phyloP scores from a whole-genome alignment of 2,797 vertebrate genomes.

The Sciaenops ocellatus region DNA sequence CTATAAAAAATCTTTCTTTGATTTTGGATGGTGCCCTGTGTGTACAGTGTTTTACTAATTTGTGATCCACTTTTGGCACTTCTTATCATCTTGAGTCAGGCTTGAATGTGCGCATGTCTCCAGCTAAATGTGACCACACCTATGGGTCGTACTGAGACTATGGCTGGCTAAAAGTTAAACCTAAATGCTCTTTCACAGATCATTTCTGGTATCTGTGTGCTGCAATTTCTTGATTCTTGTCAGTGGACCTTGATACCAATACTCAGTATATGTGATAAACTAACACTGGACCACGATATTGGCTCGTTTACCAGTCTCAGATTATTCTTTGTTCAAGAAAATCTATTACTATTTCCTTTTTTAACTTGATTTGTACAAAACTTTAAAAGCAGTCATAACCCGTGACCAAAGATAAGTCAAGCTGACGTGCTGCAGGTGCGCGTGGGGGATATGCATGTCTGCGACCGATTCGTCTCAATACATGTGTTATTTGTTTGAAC shows the following conservation, averaged over 20 bases:
- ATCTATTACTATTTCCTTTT: too few species aligned
- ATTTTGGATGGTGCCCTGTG: neutral
- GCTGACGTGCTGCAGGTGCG: conserved; percentile 1
- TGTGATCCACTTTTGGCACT: neutral
- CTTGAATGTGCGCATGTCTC: neutral
- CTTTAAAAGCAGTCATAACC: neutral
- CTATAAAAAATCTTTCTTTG: neutral
- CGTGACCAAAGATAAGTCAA: neutral
- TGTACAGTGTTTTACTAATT: neutral
- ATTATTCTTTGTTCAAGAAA: too few species aligned
- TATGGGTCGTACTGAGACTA: neutral
- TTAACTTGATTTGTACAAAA: neutral
- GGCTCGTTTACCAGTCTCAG: too few species aligned
- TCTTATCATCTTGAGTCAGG: neutral
- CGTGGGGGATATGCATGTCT: neutral
- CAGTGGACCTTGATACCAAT: too few species aligned
- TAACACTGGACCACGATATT: neutral
- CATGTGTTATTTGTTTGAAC: conserved; percentile 52
- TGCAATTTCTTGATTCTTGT: too few species aligned
- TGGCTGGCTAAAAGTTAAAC: too few species aligned
- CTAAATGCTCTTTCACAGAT: too few species aligned
- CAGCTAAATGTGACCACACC: neutral
- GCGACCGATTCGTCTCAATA: conserved; percentile 27
- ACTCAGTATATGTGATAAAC: too few species aligned
- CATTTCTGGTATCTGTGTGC: too few species aligned